Evolutionary conservation across 2,113 vertebrate genomes (phyloP).

Genomic region (Brienomyrus brachyistius): DNA sequence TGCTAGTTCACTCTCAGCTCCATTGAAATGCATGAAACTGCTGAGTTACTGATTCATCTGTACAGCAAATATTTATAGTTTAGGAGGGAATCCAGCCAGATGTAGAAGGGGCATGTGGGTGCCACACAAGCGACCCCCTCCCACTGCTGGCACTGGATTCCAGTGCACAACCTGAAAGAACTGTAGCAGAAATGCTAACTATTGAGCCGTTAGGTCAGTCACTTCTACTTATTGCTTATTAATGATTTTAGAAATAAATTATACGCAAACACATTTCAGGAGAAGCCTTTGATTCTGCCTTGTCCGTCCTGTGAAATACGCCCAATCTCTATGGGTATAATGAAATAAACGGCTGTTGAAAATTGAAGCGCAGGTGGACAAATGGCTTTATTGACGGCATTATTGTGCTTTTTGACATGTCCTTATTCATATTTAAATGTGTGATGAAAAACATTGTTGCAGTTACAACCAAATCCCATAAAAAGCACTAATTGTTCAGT

Average conservation of each 20-base stretch:
- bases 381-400: background rate
- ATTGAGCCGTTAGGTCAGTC: background rate
- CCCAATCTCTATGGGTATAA: background rate
- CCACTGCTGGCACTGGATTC: background rate
- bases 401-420: background rate
- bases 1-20: background rate
- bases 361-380: background rate
- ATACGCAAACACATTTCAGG: background rate
- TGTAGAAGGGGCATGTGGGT: background rate
- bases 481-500: background rate
- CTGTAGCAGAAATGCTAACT: background rate
- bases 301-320: background rate
- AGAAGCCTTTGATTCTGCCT: background rate
- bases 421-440: background rate
- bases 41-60: background rate
- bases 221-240: background rate
- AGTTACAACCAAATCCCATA: background rate
- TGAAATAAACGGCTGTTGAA: background rate
- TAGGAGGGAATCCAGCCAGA: background rate
- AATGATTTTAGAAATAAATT: background rate
- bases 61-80: background rate
- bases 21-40: background rate
- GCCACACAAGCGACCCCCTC: background rate
- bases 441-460: background rate
- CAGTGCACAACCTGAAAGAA: background rate